A percentile compares a stretch with the other conserved stretches of the same genome.
Evolutionary conservation across 1,140 invertebrate species (phyloP).

Genomic region (Sitophilus oryzae): DNA sequence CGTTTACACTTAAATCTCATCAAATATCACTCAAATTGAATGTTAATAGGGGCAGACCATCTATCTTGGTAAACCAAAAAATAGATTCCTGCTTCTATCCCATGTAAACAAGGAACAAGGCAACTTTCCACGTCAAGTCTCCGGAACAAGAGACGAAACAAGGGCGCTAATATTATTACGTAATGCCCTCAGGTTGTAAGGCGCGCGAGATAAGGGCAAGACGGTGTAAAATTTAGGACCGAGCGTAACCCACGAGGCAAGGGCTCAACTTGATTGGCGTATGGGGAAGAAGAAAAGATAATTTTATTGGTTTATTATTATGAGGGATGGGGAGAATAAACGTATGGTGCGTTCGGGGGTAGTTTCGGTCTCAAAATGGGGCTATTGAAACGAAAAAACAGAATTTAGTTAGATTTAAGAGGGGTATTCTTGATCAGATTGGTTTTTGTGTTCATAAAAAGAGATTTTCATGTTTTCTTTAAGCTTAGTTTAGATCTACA

Average conservation of each 20-base stretch:
- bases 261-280: not conserved
- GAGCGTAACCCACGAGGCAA: not conserved
- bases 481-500: too few species aligned
- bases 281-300: not conserved
- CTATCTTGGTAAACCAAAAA: too few species aligned
- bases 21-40: too few species aligned
- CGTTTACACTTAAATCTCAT: too few species aligned
- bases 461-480: too few species aligned
- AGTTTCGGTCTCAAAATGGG: not conserved
- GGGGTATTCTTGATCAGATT: too few species aligned
- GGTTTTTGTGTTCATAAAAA: too few species aligned
- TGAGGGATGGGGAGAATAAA: not conserved
- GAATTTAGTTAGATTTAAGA: too few species aligned
- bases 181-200: not conserved
- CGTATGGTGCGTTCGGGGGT: not conserved
- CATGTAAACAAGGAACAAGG: too few species aligned
- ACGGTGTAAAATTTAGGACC: not conserved
- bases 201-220: not conserved
- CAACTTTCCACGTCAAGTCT: not conserved
- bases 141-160: not conserved
- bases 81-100: too few species aligned
- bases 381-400: too few species aligned
- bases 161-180: not conserved
- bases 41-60: too few species aligned
- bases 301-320: not conserved